Evolutionary conservation across 2,888 invertebrate genomes (phyloP).

Genomic region (Netelia melanura): DNA sequence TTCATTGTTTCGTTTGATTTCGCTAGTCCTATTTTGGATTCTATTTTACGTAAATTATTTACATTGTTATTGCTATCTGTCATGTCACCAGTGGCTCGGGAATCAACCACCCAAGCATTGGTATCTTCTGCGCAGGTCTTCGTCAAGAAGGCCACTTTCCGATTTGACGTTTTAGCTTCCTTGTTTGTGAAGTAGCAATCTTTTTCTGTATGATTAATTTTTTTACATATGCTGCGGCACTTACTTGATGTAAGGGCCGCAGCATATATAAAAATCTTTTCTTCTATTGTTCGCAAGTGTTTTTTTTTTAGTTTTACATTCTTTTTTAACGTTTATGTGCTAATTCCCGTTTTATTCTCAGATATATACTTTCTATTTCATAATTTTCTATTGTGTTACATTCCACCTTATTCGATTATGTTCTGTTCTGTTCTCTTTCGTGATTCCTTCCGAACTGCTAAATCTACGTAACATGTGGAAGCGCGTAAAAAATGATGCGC

Average conservation of each 20-base stretch:
- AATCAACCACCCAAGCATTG: slow-evolving; percentile 51
- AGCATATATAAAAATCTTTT: no score
- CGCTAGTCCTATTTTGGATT: slow-evolving; percentile 52
- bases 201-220: slow-evolving; percentile 9
- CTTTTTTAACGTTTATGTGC: no score
- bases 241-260: neutral
- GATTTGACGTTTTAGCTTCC: slow-evolving; percentile 10
- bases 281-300: no score
- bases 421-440: no score
- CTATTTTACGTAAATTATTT: slow-evolving; percentile 14
- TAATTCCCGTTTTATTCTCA: no score
- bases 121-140: neutral
- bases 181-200: slow-evolving; percentile 21
- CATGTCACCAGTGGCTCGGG: slow-evolving; percentile 67
- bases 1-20: slow-evolving; percentile 27
- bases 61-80: slow-evolving; percentile 54
- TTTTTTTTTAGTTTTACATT: no score
- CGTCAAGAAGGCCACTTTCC: slow-evolving; percentile 1
- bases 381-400: no score
- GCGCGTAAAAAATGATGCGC: no score
- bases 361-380: no score
- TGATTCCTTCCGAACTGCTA: no score
- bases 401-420: no score
- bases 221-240: slow-evolving; percentile 1
- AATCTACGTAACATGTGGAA: no score